A percentile compares a stretch with the other conserved stretches of the same genome.
Conservation (phyloP, 2,888 invertebrate genomes). For the Petrolisthes manimaculis region DNA sequence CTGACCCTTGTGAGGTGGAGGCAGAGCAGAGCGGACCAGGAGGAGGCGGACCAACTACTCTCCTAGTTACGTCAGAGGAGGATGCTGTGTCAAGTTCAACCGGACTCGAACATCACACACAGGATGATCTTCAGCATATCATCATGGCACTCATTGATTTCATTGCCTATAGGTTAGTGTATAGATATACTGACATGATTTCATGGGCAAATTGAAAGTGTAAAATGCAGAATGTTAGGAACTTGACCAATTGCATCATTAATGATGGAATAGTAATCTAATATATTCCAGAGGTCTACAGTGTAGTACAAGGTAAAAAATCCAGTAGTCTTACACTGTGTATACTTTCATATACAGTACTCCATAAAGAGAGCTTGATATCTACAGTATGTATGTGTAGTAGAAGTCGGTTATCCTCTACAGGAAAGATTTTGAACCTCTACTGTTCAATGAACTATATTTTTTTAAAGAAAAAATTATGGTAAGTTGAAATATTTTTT, state of each 20-base stretch:
- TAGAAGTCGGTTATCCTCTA: too few relatives aligned
- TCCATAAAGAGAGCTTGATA: too few relatives aligned
- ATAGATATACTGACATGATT: background rate
- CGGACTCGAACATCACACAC: conserved; percentile 74
- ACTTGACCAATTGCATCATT: too few relatives aligned
- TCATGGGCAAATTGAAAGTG: background rate
- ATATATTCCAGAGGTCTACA: background rate
- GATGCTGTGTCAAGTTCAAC: conserved; percentile 69
- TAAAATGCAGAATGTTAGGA: too few relatives aligned
- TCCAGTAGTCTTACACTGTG: too few relatives aligned
- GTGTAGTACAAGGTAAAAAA: too few relatives aligned
- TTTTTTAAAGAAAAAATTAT: too few relatives aligned
- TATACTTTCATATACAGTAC: too few relatives aligned
- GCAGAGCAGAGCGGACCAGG: background rate
- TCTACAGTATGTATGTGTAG: too few relatives aligned
- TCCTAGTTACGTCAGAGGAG: conserved; percentile 51
- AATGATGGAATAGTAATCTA: background rate
- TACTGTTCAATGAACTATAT: too few relatives aligned
- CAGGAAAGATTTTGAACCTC: too few relatives aligned
- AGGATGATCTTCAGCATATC: conserved; percentile 74
- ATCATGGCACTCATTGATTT: conserved; percentile 93
- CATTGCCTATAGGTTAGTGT: conserved; percentile 77
- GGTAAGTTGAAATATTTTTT: too few relatives aligned
- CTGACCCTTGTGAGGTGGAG: conserved; percentile 38
- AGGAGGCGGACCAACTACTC: conserved; percentile 20